Evolutionary conservation across 2,797 vertebrate genomes (phyloP).

Genomic region (Nannoperca australis): DNA sequence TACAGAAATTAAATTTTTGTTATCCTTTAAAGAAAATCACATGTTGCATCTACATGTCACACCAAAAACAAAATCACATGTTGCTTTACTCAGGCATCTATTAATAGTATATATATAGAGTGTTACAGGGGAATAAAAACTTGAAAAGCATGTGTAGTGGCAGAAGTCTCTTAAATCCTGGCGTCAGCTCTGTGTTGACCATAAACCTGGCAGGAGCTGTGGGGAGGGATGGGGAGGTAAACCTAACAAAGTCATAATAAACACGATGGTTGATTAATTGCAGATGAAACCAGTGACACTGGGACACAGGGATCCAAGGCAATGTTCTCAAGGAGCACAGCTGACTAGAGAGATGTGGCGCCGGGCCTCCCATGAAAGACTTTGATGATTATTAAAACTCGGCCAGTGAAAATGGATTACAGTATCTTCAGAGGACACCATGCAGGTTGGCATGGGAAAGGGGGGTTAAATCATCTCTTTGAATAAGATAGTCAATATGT

Average conservation of each 20-base stretch:
- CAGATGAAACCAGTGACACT: slow-evolving; percentile 83
- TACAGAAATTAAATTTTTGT: background rate
- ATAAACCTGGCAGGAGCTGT: slow-evolving; percentile 81
- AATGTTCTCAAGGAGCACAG: slow-evolving; percentile 54
- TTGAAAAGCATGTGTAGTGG: slow-evolving; percentile 77
- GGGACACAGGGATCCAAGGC: slow-evolving; percentile 58
- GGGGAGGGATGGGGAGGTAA: slow-evolving; percentile 61
- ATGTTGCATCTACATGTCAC: slow-evolving; percentile 17
- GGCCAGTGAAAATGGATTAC: slow-evolving; percentile 57
- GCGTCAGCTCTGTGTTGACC: slow-evolving; percentile 72
- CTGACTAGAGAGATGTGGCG: slow-evolving; percentile 76
- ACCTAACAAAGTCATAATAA: slow-evolving; percentile 77
- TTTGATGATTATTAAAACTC: slow-evolving; percentile 66
- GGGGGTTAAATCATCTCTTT: slow-evolving; percentile 16
- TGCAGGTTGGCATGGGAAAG: slow-evolving; percentile 28
- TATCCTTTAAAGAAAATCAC: background rate
- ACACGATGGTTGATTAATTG: slow-evolving; percentile 82
- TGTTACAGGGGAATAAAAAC: slow-evolving; percentile 73
- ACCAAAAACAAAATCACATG: slow-evolving; percentile 27
- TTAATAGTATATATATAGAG: slow-evolving; percentile 59
- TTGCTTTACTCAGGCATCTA: slow-evolving; percentile 62
- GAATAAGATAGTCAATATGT: background rate
- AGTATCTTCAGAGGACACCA: slow-evolving; percentile 55
- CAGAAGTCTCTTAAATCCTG: slow-evolving; percentile 80
- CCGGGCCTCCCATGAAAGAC: slow-evolving; percentile 77